Conservation (phyloP, 1,140 invertebrate species). For the Brachionus angularis region DNA sequence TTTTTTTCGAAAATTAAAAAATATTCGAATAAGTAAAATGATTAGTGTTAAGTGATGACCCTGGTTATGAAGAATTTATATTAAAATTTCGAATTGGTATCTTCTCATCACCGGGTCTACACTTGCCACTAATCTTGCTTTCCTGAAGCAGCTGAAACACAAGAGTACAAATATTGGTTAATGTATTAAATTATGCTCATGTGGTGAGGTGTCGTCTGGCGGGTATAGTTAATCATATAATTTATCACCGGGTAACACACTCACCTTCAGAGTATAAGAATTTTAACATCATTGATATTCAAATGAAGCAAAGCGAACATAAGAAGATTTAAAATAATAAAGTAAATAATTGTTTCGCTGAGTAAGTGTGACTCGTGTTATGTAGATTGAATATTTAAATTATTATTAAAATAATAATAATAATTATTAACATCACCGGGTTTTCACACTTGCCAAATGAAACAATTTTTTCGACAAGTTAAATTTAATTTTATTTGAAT, state of each 20-base stretch:
- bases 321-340: no score
- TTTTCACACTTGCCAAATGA: conserved; percentile 44
- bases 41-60: conserved; percentile 43
- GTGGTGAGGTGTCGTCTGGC: conserved; percentile 37
- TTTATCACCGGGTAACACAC: conserved; percentile 44
- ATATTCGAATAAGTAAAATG: not conserved
- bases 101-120: conserved; percentile 43
- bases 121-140: conserved; percentile 43
- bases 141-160: not conserved
- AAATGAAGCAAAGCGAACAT: not conserved
- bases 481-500: no score
- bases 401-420: no score
- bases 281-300: not conserved
- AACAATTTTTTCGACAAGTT: no score
- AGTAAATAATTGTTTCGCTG: not conserved
- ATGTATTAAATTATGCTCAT: conserved; percentile 16
- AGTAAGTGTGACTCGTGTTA: conserved; percentile 43
- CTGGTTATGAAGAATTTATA: conserved; percentile 31
- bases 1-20: no score
- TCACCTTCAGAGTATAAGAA: conserved; percentile 44
- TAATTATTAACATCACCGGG: conserved; percentile 45
- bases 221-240: conserved; percentile 11
- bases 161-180: no score
- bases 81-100: no score
- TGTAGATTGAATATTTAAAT: conserved; percentile 11